A percentile compares a stretch with the other conserved stretches of the same genome.
These are phyloP conservation scores for Sternotherus odoratus DNA, from an alignment of 2,797 vertebrate species.

Conservation along the genomic window DNA sequence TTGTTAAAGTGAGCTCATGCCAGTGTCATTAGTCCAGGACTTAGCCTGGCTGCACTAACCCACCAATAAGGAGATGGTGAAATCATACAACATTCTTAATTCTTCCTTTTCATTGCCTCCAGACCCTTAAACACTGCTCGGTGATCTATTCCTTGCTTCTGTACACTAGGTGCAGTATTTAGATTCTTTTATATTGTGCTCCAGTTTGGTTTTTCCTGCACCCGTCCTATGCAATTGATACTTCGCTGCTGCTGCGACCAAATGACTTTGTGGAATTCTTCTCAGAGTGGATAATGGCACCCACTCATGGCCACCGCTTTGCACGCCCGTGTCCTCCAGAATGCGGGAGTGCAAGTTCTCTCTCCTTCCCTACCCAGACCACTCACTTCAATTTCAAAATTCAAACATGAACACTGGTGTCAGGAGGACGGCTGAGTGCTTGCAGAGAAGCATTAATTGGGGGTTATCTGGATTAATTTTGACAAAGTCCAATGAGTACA, in stretches of 20 bases:
- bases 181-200: neutral
- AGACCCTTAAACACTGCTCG: neutral
- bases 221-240: neutral
- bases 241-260: neutral
- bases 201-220: neutral
- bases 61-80: neutral
- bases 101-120: neutral
- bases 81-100: neutral
- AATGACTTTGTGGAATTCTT: neutral
- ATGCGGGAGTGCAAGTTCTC: neutral
- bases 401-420: neutral
- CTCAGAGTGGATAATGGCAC: neutral
- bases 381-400: neutral
- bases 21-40: fast-evolving
- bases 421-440: neutral
- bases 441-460: neutral
- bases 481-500: neutral
- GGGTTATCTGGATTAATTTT: neutral
- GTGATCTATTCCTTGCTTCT: neutral
- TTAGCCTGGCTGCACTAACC: neutral
- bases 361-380: fast-evolving
- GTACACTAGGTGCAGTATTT: neutral
- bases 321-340: neutral
- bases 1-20: neutral
- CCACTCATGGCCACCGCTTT: neutral